Percentiles rank a stretch among this genome's conserved stretches.
These are phyloP conservation scores for Volucella zonaria DNA, from an alignment of 2,888 invertebrate genomes.

Conservation along the genomic window DNA sequence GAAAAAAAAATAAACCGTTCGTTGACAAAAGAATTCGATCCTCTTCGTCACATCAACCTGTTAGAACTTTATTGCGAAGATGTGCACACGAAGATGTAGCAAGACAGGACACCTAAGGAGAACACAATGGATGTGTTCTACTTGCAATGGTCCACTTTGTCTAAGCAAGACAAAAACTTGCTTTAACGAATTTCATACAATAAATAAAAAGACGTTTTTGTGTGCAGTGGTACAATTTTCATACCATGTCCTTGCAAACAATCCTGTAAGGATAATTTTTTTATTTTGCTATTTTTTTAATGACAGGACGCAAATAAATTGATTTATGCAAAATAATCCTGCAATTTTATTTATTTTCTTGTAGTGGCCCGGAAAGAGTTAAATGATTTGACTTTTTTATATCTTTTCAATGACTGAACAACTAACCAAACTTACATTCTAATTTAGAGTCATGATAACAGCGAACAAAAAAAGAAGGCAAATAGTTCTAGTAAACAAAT, in stretches of 20 bases:
- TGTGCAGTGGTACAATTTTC: background rate
- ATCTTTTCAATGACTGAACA: no score
- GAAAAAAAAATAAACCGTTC: no score
- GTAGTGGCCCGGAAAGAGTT: slow-evolving; percentile 3
- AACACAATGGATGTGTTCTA: slow-evolving; percentile 33
- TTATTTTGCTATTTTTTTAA: background rate
- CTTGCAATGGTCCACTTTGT: no score
- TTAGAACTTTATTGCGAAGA: slow-evolving; percentile 29
- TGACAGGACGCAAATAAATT: background rate
- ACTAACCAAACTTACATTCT: no score
- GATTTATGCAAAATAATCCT: background rate
- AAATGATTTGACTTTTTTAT: no score
- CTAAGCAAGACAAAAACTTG: slow-evolving; percentile 26
- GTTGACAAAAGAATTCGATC: no score
- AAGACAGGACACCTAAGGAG: slow-evolving; percentile 36
- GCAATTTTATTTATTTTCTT: background rate
- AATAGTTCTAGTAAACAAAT: no score
- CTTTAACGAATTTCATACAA: background rate
- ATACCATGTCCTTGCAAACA: background rate
- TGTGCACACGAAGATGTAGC: slow-evolving; percentile 34
- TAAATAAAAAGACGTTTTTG: background rate
- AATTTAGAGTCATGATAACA: no score
- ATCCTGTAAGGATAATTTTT: slow-evolving; percentile 1
- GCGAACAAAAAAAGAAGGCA: no score
- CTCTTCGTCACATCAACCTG: no score